A percentile compares a stretch with the other conserved stretches of the same genome.
These are phyloP conservation scores for Rhamnusium bicolor DNA, from an alignment of 2,888 invertebrate genomes.

Conservation along the genomic window DNA sequence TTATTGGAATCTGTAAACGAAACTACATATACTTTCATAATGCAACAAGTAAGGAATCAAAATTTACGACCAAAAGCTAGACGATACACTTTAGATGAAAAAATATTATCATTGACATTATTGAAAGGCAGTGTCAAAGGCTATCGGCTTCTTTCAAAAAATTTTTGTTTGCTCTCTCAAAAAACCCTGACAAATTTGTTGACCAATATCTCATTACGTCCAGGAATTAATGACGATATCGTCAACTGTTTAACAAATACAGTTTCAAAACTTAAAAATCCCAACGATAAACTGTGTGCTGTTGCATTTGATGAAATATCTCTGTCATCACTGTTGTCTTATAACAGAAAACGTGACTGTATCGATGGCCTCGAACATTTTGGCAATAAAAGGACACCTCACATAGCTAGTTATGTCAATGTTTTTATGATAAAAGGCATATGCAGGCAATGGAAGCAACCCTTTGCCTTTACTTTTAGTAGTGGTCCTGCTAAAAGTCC, in stretches of 20 bases:
- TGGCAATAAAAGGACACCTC: constrained; percentile 1
- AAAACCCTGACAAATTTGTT: constrained; percentile 1
- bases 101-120: constrained; percentile 29
- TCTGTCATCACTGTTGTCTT: background rate
- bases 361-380: background rate
- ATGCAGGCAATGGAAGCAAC: background rate
- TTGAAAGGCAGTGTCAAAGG: constrained; percentile 29
- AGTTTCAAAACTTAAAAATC: constrained; percentile 5
- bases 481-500: constrained; percentile 6
- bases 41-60: constrained; percentile 10
- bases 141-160: constrained; percentile 20
- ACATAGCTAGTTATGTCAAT: constrained; percentile 16
- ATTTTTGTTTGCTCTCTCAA: background rate
- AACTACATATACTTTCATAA: constrained; percentile 7
- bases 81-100: constrained; percentile 27
- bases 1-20: background rate
- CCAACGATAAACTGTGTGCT: background rate
- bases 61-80: background rate
- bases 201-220: background rate
- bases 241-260: background rate
- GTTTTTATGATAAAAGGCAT: constrained; percentile 20
- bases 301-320: background rate
- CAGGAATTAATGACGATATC: constrained; percentile 1
- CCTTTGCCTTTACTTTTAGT: constrained; percentile 3
- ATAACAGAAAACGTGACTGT: background rate